Percentiles rank a stretch among this genome's conserved stretches.
Conservation (phyloP, 2,797 vertebrate species). For the Vespertilio murinus region DNA sequence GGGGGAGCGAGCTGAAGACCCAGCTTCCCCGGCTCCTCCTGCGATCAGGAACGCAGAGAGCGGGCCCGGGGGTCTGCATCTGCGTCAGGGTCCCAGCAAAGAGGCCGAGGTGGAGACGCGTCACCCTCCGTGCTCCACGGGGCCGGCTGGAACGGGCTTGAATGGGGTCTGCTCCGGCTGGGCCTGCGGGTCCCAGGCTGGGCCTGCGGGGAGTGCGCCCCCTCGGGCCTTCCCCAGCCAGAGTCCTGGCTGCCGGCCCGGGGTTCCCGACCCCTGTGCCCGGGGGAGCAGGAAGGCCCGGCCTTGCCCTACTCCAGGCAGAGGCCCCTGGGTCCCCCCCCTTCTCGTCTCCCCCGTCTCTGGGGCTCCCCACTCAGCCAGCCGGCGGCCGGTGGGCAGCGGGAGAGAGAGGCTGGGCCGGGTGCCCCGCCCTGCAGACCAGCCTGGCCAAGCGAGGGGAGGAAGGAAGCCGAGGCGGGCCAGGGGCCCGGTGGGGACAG, state of each 20-base stretch:
- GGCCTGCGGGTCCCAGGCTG: not conserved
- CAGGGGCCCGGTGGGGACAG: conserved; percentile 33
- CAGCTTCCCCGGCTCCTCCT: not conserved
- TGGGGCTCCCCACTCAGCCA: not conserved
- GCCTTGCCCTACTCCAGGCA: not conserved
- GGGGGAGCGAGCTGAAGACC: accelerated
- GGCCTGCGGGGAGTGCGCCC: not conserved
- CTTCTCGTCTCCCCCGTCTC: accelerated
- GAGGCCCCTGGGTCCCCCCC: not conserved
- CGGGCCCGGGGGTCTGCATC: accelerated
- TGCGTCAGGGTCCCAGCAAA: not conserved
- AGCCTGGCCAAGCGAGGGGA: conserved; percentile 52
- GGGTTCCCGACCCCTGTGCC: not conserved
- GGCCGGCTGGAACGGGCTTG: too few species aligned
- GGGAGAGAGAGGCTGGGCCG: not conserved
- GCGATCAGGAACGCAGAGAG: not conserved
- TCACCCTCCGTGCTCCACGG: not conserved
- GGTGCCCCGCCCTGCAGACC: conserved; percentile 26
- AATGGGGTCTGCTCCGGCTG: too few species aligned
- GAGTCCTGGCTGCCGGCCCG: not conserved
- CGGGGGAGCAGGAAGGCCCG: not conserved
- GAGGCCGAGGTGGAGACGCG: not conserved
- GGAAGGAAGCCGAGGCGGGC: conserved; percentile 69
- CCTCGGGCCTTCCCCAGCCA: not conserved
- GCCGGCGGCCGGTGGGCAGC: not conserved